Conservation (phyloP, 2,113 vertebrate species). For the Tenrec ecaudatus region DNA sequence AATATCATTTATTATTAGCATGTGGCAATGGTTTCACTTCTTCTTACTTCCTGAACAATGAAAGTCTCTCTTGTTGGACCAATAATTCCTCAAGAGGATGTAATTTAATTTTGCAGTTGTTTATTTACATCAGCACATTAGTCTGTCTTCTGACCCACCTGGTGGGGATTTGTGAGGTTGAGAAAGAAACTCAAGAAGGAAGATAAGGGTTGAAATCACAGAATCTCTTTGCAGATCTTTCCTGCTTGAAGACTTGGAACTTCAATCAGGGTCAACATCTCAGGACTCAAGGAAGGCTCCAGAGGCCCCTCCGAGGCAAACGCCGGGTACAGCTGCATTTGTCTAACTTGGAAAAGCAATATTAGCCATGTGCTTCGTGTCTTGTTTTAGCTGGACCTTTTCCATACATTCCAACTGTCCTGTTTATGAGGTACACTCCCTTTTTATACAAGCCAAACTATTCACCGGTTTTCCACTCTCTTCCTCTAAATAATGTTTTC, state of each 20-base stretch:
- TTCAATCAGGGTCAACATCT: slow-evolving; percentile 50
- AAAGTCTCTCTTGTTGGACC: background rate
- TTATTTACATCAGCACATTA: background rate
- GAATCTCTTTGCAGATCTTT: background rate
- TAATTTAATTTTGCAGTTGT: background rate
- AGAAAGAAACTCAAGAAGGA: background rate
- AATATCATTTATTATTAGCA: background rate
- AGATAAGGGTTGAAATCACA: background rate
- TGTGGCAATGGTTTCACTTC: slow-evolving; percentile 19
- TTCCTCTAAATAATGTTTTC: slow-evolving; percentile 79
- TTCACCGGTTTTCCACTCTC: slow-evolving; percentile 77
- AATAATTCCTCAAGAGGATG: background rate
- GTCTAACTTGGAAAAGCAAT: slow-evolving; percentile 77
- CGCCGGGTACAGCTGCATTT: slow-evolving; percentile 70
- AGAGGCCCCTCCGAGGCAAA: slow-evolving; percentile 69
- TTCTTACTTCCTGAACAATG: background rate
- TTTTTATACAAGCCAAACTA: slow-evolving; percentile 81
- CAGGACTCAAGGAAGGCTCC: slow-evolving; percentile 52
- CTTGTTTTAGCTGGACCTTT: slow-evolving; percentile 83
- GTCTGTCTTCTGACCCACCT: slow-evolving; percentile 43
- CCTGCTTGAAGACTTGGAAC: background rate
- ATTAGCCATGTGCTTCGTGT: slow-evolving; percentile 80
- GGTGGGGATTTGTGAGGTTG: background rate
- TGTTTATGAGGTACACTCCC: slow-evolving; percentile 82
- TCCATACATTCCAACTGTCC: slow-evolving; percentile 83